These are phyloP conservation scores for Nycticebus coucang DNA, from an alignment of 2,113 vertebrate genomes.

Conservation along the genomic window DNA sequence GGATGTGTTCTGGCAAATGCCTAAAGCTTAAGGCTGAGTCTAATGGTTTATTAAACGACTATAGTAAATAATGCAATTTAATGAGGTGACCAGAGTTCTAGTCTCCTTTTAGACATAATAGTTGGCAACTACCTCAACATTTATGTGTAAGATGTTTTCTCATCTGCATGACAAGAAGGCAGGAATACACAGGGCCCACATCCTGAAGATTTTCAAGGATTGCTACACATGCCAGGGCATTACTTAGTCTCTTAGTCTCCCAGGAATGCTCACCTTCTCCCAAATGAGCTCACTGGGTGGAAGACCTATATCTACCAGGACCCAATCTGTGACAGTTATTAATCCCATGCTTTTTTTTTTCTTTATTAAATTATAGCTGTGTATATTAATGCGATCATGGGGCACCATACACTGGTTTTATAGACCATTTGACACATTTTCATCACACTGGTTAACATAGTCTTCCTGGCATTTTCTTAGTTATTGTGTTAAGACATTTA, in stretches of 20 bases:
- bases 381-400: no score
- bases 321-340: neutral
- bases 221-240: neutral
- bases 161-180: neutral
- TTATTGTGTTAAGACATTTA: no score
- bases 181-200: neutral
- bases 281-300: neutral
- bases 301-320: neutral
- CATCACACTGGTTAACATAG: no score
- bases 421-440: no score
- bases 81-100: neutral
- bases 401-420: no score
- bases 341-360: neutral
- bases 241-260: neutral
- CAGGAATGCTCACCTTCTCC: neutral
- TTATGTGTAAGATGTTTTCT: slow-evolving; percentile 26
- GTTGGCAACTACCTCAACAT: neutral
- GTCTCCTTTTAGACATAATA: neutral
- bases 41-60: neutral
- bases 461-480: no score
- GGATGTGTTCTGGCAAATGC: neutral
- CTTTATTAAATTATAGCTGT: no score
- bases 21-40: neutral
- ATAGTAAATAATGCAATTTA: neutral
- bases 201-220: neutral